Base-by-base conservation (phyloP, 2,888 invertebrate species). In the Netelia inedita region DNA sequence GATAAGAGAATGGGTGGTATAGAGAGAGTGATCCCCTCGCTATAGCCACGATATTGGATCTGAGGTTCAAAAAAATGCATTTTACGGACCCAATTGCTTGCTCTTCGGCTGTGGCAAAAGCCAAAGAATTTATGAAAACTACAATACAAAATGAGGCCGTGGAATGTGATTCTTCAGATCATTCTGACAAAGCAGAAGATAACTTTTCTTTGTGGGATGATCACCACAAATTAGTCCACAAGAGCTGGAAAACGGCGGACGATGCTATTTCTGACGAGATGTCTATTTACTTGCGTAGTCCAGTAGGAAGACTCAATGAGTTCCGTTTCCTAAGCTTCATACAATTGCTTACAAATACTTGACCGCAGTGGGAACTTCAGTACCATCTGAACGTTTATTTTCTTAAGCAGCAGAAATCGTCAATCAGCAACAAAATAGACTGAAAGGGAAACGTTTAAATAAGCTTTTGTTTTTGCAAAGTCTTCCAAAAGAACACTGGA, bases 1-100 rank as follows among this genome's bases (percentile, higher is more conserved):
- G 23, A 61, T 8, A 87, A 88, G 23, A 61, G 88, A 88, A 88
- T 90, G 86, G 87, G 86, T 53, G 85, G 53, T 81, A 89, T 88
- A 78, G 87, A 88, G 76, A 82, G 71, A 50, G 87, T 86, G 53
- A 79, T 73, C 79, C 87, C 55, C 84, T 89, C 79, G 89, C 89
- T 69, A 87, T 89, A 79, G 89, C 90, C 55, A 88, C 71, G 5
- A 87, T 91, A 57, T 85, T 91, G 61, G 90, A 91, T 73, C 89
- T 89, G 6, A 81, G 92, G 69, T 90, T 90, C 35, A 83, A 85
- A 63, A 90, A 90, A 88, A 68, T 91, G 61, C 88, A 91, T 88
- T 89, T 90, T 72, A 81, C 69, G 55, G 84, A 88, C 55, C 9
- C 88, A 71, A 65, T 89, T 21, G 87, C 89, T 82, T 87, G 85